Base-by-base conservation (phyloP, 2,888 invertebrate genomes). In the Dorcus parallelipipedus region DNA sequence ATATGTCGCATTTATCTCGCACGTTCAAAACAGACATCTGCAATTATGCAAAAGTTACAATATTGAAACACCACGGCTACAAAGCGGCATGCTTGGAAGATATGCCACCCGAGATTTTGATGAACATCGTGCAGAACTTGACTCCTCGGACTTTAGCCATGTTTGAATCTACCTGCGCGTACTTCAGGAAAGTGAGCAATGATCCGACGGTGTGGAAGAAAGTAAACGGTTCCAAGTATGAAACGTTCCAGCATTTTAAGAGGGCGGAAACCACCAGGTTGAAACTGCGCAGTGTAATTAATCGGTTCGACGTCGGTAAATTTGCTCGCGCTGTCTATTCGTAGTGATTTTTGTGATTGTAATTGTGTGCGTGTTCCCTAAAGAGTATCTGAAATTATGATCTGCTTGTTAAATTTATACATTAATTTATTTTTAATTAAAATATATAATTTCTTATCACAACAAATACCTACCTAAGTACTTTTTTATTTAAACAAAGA, bases 101-200 rank as follows among this genome's bases (percentile, higher is more conserved):
- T 47, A 61, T 81, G 51, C 81, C 81, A 5, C 60, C 64, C 1
- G 81, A 81, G 69, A 58, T 81, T 5, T 69, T 73, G 54, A 38
- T 69, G 0, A 54, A 70, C 39, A 76, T 80, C 38, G 56, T 74
- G 41, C 56, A 56, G 49, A 67, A 69, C 57, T 64, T 79, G 14
- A 51, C 63, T 60, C 40, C 20, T 7, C 51, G n/a, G 38, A 68
- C 66, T 52, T 54, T 73, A 9, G 47, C 56, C 9, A 63, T 49
- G 39, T 64, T 76, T 2, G 66, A 70, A 23, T 55, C 64, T 48
- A 70, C 71, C n/a, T 72, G 64, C 49, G 65, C 55, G 8, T 66
- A 66, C 54, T 74, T 76, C 52, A 48, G 63, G 14, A 39, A 64
- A 43, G 59, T 75, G 33, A 61, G 59, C 48, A 58, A 66, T 45